These are phyloP conservation scores for Geococcyx californianus DNA, from an alignment of 2,113 vertebrate genomes.

Conservation along the genomic window DNA sequence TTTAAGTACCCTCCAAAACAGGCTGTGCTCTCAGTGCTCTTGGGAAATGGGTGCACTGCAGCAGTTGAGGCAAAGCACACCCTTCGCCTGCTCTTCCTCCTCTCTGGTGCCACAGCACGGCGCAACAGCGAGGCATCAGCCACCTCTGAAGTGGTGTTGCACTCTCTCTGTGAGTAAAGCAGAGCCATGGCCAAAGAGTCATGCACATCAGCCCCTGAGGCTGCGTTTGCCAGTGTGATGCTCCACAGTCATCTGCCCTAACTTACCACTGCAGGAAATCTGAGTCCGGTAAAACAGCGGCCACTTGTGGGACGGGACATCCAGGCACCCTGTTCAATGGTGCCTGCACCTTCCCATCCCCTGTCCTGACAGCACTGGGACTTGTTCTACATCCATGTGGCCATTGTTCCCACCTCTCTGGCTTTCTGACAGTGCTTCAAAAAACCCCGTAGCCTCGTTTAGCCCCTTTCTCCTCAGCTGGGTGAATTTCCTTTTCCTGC, in stretches of 20 bases:
- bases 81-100: not conserved
- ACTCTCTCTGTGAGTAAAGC: accelerated
- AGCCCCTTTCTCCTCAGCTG: not conserved
- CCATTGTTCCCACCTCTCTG: not conserved
- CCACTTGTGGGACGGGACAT: not conserved
- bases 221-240: not conserved
- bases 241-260: accelerated
- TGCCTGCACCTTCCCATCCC: not conserved
- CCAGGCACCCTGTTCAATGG: accelerated
- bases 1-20: not conserved
- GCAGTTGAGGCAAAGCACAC: not conserved
- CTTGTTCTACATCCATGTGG: not conserved
- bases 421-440: not conserved
- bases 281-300: not conserved
- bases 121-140: accelerated
- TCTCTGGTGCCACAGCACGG: not conserved
- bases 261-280: accelerated
- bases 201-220: accelerated
- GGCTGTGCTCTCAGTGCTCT: not conserved
- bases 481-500: not conserved
- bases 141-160: not conserved
- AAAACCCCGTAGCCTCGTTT: accelerated
- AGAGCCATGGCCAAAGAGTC: not conserved
- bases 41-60: not conserved
- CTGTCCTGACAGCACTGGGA: not conserved